Evolutionary conservation across 2,797 vertebrate genomes (phyloP), one percentile per base, ranked within the genome.

Genomic region (Cheirogaleus major): DNA sequence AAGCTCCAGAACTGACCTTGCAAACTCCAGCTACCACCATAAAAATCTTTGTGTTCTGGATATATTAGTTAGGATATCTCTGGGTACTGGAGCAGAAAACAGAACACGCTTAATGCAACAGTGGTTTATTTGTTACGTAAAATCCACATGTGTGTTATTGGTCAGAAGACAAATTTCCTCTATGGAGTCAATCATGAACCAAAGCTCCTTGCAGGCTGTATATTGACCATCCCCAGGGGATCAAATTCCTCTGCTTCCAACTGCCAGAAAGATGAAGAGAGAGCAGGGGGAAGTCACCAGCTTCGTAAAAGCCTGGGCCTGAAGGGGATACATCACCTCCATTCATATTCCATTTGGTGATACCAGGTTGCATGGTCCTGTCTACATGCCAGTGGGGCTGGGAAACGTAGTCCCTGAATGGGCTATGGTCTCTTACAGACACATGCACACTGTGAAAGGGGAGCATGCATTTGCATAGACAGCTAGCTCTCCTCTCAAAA

Each of bases 331-430:
- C 0, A 4, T 63, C 45, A 48, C 23, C 5, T n/a, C 27, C 8
- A 78, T 6, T 45, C 3, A 57, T 43, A 43, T 59, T 67, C 32
- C 32, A 41, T 1, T n/a, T 38, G 61, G n/a, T 82, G 5, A 50
- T 23, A 61, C 4, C 11, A 15, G 25, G n/a, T 63, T 17, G 0
- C 17, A 23, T 59, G 15, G 30, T 41, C 35, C 38, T 0, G 0
- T 72, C 41, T 89, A 32, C 32, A 43, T 15, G 10, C 30, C 13
- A 50, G 22, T 6, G 30, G 14, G 14, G 3, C n/a, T 78, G 38
- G 17, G 30, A n/a, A 22, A 5, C 11, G 4, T 4, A n/a, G 43
- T 43, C 12, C 32, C 5, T 38, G 1, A 17, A 23, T 63, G n/a
- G 4, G 2, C 22, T n/a, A 1, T 25, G n/a, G 72, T 55, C 38